Evolutionary conservation across 2,797 vertebrate species (phyloP), one percentile per base, ranked within the genome.

Genomic region (Pangasius larnaudii): DNA sequence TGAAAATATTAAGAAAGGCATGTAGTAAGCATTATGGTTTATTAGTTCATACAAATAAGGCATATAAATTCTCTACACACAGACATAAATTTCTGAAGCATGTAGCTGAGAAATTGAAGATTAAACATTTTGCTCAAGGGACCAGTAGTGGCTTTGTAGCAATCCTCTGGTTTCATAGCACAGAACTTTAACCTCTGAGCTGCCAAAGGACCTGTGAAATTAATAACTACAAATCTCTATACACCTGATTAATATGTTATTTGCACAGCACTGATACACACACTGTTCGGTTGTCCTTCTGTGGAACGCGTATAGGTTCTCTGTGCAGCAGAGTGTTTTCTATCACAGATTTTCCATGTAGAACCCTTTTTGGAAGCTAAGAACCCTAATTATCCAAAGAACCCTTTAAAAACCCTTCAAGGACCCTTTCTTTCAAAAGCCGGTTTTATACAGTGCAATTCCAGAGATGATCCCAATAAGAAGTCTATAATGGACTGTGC

Each of bases 81-180:
- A 39, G 79, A 39, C 58, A 80, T 22, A 59, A 3, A 59, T 81
- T 61, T 61, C 79, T 81, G 79, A 81, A 59, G 56, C 79, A 42
- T 61, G 79, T 61, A 59, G 33, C 79, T 61, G 36, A 39, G 79
- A 81, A 81, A 61, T 61, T 42, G 36, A 81, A 61, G 79, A 81
- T 81, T 81, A 81, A 27, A 22, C 78, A 61, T 84, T 84, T 84
- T 67, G 36, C 61, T 49, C 24, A 69, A 33, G 61, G 51, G 42
- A 33, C 56, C 36, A 81, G 33, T 16, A 39, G 22, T 24, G 22
- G 36, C 36, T 82, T 63, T 82, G 53, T 79, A 30, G 30, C 77
- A 80, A 58, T 80, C 53, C 30, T n/a, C 58, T 16, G 58, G 58
- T 42, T n/a, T 46, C 58, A 63, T 46, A 63, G 24, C 36, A 82